phyloP scores from a whole-genome alignment of 2,888 invertebrate genomes.

The Mesorhabditis spiculigera region DNA sequence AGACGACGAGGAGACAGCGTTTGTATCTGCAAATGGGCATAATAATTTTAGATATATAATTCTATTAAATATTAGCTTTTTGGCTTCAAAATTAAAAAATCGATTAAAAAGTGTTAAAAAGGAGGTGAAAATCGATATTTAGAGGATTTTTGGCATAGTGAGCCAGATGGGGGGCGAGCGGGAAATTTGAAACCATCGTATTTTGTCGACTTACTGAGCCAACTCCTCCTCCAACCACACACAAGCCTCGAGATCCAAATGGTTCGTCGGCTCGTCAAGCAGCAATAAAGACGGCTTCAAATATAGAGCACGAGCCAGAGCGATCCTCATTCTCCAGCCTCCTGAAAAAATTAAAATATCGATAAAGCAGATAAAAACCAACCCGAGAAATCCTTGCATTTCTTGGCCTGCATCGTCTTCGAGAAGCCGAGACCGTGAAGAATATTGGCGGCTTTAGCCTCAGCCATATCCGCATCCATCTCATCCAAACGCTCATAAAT shows the following conservation, averaged over 20 bases:
- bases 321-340: constrained; percentile 70
- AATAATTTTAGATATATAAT: background rate
- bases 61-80: background rate
- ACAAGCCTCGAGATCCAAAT: constrained; percentile 82
- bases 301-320: constrained; percentile 66
- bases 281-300: constrained; percentile 66
- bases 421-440: constrained; percentile 93
- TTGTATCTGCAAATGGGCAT: constrained; percentile 72
- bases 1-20: constrained; percentile 91
- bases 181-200: no score
- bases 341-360: constrained; percentile 56
- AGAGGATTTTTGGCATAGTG: no score
- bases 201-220: constrained; percentile 68
- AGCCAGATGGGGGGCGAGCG: no score
- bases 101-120: no score
- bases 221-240: constrained; percentile 99
- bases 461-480: constrained; percentile 89
- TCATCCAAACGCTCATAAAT: constrained; percentile 96
- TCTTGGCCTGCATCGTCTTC: constrained; percentile 67
- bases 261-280: constrained; percentile 68
- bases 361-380: background rate
- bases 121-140: no score
- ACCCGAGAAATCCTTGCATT: constrained; percentile 70
- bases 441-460: constrained; percentile 87
- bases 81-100: no score